Base-by-base conservation (phyloP, 2,797 vertebrate genomes). In the Passerculus sandwichensis region DNA sequence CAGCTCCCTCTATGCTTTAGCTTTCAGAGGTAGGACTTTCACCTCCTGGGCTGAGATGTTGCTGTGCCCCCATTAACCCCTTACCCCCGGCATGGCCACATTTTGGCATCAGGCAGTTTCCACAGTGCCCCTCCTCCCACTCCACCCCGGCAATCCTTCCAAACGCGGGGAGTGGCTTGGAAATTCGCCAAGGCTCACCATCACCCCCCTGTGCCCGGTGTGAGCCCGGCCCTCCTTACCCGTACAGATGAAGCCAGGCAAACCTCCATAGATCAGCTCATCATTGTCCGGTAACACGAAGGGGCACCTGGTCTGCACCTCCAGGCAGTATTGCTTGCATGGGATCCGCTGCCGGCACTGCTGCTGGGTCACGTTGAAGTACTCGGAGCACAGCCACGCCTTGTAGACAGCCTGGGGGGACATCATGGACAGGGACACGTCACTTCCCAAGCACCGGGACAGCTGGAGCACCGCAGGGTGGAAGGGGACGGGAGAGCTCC, bases 271-370 rank as follows among this genome's bases (percentile, higher is more conserved):
- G 95, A 98, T 98, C 95, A 99, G 97, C 93, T 98, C 98, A 21
- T 98, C 98, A 89, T 98, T 99, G 98, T 98, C 98, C 25, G 98
- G 98, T 96, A 99, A 98, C 96, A 99, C 98, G 90, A 98, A 99
- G 71, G 98, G 98, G 96, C 98, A 99, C 96, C 97, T 98, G 94
- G 98, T 98, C 97, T 98, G 98, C 96, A 99, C 98, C 97, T 98
- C 98, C 97, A 98, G 98, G 97, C 98, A 98, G 97, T 98, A 99
- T 95, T 98, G 98, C 97, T 98, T 98, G 98, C 98, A 99, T 89
- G 98, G 98, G 95, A 98, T 98, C 97, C 98, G 98, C 94, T 97
- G 97, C 79, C 97, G 97, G 97, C 98, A 99, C 97, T 98, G 98
- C 34, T 98, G 98, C 89, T 98, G 98, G 88, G 98, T 98, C 96